A percentile compares a stretch with the other conserved stretches of the same genome.
These are phyloP conservation scores for Osmerus eperlanus DNA, from an alignment of 2,113 vertebrate genomes.

Conservation along the genomic window DNA sequence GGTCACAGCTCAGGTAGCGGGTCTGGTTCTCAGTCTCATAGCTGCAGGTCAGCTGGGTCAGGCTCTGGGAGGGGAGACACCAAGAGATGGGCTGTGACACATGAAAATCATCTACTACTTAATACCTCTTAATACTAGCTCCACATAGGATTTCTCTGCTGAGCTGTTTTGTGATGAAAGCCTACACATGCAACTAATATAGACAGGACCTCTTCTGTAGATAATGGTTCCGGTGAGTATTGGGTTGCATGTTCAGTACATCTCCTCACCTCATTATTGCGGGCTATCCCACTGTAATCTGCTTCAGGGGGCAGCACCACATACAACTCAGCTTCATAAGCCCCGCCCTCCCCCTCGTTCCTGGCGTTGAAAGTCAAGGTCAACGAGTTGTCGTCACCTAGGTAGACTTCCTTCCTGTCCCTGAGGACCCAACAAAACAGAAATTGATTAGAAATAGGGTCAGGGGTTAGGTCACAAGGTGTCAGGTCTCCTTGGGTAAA, in stretches of 20 bases:
- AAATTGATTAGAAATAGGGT: slow-evolving; percentile 22
- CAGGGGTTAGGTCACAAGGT: slow-evolving; percentile 9
- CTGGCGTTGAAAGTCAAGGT: slow-evolving; percentile 82
- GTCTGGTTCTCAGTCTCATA: slow-evolving; percentile 83
- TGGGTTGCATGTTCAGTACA: background rate
- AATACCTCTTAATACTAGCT: too few relatives aligned
- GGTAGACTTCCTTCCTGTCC: slow-evolving; percentile 78
- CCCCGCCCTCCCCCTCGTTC: slow-evolving; percentile 86
- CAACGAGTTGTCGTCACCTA: slow-evolving; percentile 84
- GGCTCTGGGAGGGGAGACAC: slow-evolving; percentile 67
- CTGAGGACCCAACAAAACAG: slow-evolving; percentile 55
- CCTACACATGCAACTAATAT: too few relatives aligned
- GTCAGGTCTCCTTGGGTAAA: slow-evolving; percentile 12
- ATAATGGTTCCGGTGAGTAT: too few relatives aligned
- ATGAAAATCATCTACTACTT: too few relatives aligned
- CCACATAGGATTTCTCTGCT: too few relatives aligned
- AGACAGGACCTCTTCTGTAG: too few relatives aligned
- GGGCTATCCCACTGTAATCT: slow-evolving; percentile 84
- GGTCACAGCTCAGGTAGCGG: slow-evolving; percentile 82
- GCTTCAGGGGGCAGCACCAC: slow-evolving; percentile 83
- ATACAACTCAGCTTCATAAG: slow-evolving; percentile 87
- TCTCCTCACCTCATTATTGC: slow-evolving; percentile 79
- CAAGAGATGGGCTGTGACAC: background rate
- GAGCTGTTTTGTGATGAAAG: too few relatives aligned
- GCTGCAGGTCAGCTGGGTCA: slow-evolving; percentile 82